These are phyloP conservation scores for Ramphastos sulfuratus DNA, from an alignment of 2,113 vertebrate species.

Conservation along the genomic window DNA sequence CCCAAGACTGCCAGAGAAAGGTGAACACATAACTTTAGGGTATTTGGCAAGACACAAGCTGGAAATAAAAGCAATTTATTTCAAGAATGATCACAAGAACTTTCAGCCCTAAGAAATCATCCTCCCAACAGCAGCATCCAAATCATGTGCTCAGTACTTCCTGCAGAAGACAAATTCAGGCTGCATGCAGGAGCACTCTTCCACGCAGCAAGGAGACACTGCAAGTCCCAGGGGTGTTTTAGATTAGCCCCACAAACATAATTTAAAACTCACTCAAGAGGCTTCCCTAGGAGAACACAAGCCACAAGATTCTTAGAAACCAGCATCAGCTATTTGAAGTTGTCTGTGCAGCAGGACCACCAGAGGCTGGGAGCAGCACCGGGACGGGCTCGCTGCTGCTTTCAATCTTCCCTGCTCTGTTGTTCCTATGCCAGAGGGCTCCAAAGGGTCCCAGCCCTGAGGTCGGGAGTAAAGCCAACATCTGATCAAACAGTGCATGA, in stretches of 20 bases:
- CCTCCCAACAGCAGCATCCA: neutral
- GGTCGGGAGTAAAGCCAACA: neutral
- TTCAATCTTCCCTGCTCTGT: neutral
- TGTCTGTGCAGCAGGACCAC: neutral
- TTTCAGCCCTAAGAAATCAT: neutral
- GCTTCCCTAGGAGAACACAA: neutral
- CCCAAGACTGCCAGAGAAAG: neutral
- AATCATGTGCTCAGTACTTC: neutral
- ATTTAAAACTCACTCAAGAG: neutral
- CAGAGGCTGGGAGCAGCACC: neutral
- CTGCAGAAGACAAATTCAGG: neutral
- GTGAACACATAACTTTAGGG: neutral
- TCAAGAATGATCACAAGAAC: neutral
- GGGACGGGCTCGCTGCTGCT: neutral
- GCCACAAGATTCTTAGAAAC: neutral
- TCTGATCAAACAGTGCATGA: neutral
- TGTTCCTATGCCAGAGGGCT: neutral
- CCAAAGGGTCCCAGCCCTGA: neutral
- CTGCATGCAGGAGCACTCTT: neutral
- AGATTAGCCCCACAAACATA: neutral
- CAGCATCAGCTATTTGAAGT: neutral
- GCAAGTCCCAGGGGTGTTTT: neutral
- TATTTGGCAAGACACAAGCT: neutral
- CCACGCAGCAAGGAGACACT: neutral
- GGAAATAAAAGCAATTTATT: constrained; percentile 2